Conservation (phyloP, 92 coral and sea anemone genomes). For the Porites cylindrica region DNA sequence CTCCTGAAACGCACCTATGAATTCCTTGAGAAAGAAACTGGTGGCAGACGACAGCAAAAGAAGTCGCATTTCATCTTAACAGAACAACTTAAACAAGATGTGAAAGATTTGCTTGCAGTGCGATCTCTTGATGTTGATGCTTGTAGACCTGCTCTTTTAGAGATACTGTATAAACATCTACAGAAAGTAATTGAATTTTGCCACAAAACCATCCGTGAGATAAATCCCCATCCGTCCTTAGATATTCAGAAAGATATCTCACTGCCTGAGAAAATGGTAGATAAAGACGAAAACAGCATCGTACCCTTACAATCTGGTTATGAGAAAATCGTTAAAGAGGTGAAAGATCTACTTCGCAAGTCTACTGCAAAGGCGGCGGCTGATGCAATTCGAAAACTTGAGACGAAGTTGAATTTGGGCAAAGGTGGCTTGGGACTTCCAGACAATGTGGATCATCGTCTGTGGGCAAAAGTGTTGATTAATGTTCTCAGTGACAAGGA, state of each 20-base stretch:
- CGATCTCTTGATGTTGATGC: background rate
- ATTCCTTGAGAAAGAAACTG: background rate
- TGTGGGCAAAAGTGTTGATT: constrained; percentile 35
- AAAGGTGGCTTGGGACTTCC: background rate
- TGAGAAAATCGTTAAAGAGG: background rate
- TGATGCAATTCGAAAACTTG: constrained; percentile 16
- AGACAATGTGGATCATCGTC: background rate
- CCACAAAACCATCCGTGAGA: constrained; percentile 12
- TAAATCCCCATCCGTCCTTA: constrained; percentile 47
- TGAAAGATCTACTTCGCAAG: background rate
- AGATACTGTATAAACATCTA: background rate
- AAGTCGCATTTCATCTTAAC: background rate
- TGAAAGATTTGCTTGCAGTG: constrained; percentile 15
- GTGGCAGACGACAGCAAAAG: background rate
- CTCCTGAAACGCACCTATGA: background rate
- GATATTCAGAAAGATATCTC: background rate
- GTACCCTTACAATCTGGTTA: background rate
- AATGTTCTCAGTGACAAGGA: constrained; percentile 34
- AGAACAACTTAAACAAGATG: background rate
- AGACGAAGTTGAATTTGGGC: constrained; percentile 28
- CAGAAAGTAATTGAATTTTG: constrained; percentile 21
- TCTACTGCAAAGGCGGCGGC: background rate
- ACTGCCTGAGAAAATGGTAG: background rate
- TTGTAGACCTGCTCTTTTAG: background rate
- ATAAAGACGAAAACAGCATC: background rate